Evolutionary conservation across 2,113 vertebrate genomes (phyloP).

Genomic region (Chinchilla lanigera): DNA sequence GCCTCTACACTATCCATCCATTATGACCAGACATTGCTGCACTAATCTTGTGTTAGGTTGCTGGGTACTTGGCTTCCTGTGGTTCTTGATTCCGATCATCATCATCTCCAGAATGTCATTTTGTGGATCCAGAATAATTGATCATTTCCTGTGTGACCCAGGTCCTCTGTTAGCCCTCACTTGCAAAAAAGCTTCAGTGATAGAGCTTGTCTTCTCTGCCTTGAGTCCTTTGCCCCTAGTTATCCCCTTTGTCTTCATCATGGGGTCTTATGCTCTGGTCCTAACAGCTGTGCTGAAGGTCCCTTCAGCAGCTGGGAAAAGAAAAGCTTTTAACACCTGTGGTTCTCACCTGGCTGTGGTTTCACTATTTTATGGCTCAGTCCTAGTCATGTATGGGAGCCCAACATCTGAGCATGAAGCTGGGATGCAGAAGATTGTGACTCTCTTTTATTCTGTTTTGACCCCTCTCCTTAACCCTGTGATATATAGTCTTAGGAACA

Average conservation of each 20-base stretch:
- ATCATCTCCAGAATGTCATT: constrained; percentile 72
- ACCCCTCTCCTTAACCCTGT: constrained; percentile 73
- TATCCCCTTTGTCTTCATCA: constrained; percentile 70
- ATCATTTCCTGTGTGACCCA: constrained; percentile 18
- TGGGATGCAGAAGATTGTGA: constrained; percentile 64
- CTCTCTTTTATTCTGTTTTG: constrained; percentile 71
- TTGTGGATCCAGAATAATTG: constrained; percentile 70
- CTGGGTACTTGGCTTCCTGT: constrained; percentile 72
- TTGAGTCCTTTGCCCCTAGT: constrained; percentile 62
- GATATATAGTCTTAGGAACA: constrained; percentile 36
- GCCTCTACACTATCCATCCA: not conserved
- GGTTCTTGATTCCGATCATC: constrained; percentile 66
- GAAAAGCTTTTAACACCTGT: constrained; percentile 79
- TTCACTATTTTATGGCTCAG: constrained; percentile 80
- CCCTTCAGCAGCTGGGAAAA: constrained; percentile 62
- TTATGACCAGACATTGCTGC: not conserved
- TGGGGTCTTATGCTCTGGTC: constrained; percentile 69
- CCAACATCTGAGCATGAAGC: constrained; percentile 54
- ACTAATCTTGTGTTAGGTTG: constrained; percentile 57
- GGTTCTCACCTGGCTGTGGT: constrained; percentile 78
- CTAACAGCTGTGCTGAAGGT: constrained; percentile 59
- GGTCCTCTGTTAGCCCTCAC: not conserved
- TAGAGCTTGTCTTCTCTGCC: constrained; percentile 53
- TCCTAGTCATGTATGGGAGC: constrained; percentile 75
- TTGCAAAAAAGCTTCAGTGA: constrained; percentile 2